Percentiles rank a stretch among this genome's conserved stretches.
These are phyloP conservation scores for Schizopygopsis malacanthus DNA, from an alignment of 2,797 vertebrate genomes.

Conservation along the genomic window DNA sequence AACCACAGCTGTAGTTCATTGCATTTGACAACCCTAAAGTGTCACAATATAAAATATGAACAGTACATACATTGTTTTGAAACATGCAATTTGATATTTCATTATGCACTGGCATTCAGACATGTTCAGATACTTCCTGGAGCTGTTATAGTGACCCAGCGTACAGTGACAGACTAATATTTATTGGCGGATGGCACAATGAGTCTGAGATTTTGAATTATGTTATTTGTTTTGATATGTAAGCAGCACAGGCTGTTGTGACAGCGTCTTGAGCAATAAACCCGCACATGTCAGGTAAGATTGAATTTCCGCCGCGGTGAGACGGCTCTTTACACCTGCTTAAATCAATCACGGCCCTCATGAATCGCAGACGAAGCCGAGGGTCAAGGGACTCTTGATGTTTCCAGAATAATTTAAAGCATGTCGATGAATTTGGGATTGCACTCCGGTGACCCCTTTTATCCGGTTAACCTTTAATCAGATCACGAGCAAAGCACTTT, in stretches of 20 bases:
- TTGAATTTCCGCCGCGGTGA: conserved; percentile 69
- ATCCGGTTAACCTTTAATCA: conserved; percentile 46
- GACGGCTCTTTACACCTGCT: conserved; percentile 73
- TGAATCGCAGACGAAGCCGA: conserved; percentile 71
- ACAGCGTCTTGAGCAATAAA: conserved; percentile 73
- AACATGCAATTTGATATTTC: background rate
- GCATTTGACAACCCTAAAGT: background rate
- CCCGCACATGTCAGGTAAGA: conserved; percentile 69
- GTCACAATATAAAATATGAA: background rate
- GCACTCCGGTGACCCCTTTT: conserved; percentile 29
- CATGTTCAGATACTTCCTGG: background rate
- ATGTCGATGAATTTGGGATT: conserved; percentile 56
- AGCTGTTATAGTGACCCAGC: background rate
- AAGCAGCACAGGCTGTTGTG: conserved; percentile 62
- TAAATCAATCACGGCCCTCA: conserved; percentile 77
- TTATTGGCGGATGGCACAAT: background rate
- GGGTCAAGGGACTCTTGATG: conserved; percentile 68
- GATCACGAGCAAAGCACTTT: conserved; percentile 12
- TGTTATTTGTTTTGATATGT: conserved; percentile 58
- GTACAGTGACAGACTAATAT: background rate
- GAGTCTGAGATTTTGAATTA: conserved; percentile 63
- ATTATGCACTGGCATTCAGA: background rate
- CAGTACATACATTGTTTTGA: background rate
- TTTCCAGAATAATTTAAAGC: conserved; percentile 60
- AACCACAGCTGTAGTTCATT: background rate